Percentiles rank a stretch among this genome's conserved stretches.
phyloP scores from a whole-genome alignment of 2,888 invertebrate genomes.

The Dryobota labecula region DNA sequence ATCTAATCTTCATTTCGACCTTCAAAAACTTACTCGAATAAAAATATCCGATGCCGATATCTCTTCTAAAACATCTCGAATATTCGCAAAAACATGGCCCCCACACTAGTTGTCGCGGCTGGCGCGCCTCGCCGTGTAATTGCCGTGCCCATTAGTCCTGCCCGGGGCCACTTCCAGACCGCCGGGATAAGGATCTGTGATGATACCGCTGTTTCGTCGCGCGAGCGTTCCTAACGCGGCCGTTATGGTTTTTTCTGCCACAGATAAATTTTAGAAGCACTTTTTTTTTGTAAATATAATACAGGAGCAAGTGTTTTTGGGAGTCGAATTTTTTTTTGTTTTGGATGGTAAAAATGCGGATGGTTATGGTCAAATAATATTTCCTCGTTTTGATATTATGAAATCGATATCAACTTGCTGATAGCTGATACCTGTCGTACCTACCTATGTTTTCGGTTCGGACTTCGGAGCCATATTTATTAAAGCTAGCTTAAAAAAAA shows the following conservation, averaged over 20 bases:
- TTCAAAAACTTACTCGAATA: not conserved
- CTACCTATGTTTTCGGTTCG: not conserved
- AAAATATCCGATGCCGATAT: not conserved
- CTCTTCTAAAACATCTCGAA: conserved; percentile 11
- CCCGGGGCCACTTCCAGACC: conserved; percentile 71
- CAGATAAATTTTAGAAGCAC: conserved; percentile 42
- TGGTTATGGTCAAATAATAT: not conserved
- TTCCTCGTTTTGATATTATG: not conserved
- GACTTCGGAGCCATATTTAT: not conserved
- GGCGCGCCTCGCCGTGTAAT: conserved; percentile 74
- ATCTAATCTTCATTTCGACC: not conserved
- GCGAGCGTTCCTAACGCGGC: conserved; percentile 47
- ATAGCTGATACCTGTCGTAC: no score
- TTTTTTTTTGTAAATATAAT: conserved; percentile 38
- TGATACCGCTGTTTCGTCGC: conserved; percentile 69
- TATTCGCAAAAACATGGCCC: not conserved
- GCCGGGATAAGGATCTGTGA: conserved; percentile 74
- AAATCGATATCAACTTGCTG: not conserved
- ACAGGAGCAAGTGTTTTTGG: conserved; percentile 9
- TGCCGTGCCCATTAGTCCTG: conserved; percentile 81
- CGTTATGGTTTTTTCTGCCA: conserved; percentile 43
- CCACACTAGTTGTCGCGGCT: conserved; percentile 52
- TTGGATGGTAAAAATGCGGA: no score
- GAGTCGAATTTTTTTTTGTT: no score
- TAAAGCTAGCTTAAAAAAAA: not conserved